Conservation (phyloP, 2,888 invertebrate species). For the Leptopilina myrica region DNA sequence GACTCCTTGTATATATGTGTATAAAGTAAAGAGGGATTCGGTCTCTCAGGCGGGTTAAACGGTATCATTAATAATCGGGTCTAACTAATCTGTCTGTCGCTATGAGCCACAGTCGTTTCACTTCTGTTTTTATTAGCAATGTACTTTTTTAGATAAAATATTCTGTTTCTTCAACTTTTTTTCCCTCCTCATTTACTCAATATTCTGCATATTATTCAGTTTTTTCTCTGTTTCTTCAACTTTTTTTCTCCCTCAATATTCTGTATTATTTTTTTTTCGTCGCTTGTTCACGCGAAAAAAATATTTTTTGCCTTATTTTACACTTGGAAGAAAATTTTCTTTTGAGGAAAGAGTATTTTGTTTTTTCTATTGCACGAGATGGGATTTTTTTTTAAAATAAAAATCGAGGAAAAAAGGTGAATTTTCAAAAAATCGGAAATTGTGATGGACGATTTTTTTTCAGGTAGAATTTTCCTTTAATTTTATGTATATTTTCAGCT, state of each 20-base stretch:
- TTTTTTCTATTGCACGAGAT: no score
- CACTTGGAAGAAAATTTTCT: no score
- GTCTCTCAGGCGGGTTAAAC: constrained; percentile 80
- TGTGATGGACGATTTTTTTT: no score
- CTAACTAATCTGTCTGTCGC: constrained; percentile 82
- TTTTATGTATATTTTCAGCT: constrained; percentile 1
- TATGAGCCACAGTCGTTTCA: constrained; percentile 68
- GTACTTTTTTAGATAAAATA: constrained; percentile 18
- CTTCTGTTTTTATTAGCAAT: constrained; percentile 66
- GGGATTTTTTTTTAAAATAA: no score
- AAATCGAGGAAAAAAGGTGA: no score
- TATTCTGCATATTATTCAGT: constrained; percentile 18
- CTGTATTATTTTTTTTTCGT: no score
- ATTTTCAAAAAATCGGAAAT: no score
- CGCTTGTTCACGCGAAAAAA: no score
- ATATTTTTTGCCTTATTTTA: no score
- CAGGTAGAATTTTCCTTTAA: neutral
- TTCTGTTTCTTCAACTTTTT: constrained; percentile 13
- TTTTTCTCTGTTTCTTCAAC: neutral
- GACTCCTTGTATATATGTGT: constrained; percentile 27
- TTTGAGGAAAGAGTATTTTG: no score
- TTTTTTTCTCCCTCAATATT: no score
- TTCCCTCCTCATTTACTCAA: neutral
- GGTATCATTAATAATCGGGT: constrained; percentile 81
- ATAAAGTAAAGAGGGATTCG: constrained; percentile 61